Base-by-base conservation (phyloP, 2,888 invertebrate genomes). In the Erebia epiphron region DNA sequence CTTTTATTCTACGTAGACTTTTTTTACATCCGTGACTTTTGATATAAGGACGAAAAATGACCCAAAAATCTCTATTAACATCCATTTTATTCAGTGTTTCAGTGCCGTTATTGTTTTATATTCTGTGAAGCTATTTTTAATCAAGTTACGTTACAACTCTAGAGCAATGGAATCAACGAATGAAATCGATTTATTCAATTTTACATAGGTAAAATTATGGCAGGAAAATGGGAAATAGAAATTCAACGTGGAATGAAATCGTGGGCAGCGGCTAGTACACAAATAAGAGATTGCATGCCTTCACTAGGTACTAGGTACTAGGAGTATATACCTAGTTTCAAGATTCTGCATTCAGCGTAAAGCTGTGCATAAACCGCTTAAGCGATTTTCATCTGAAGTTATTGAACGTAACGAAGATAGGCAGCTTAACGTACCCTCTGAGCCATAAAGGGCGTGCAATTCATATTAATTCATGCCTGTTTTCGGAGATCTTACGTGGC, bases 361-460 rank as follows among this genome's bases (percentile, higher is more conserved):
- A 58, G 57, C 67, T 46, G 52, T 54, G 21, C 50, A 50, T 52
- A 62, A 49, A 62, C 54, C 54, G 52, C 54, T 54, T 64, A 64
- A 41, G 16, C 52, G 52, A 64, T 41, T 64, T 65, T 41, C 56
- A 65, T 65, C 65, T 41, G 54, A 65, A 13, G 43, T 43, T 65
- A 65, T 56, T 56, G 56, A 65, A 54, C 54, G 54, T 65, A 56
- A 65, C 65, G 43, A 56, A 65, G 56, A 41, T 16, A 35, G 64
- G 64, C 64, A 64, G 35, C 56, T 21, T 16, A 46, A 21, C 52
- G 18, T 54, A 21, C 56, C 35, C 18, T 41, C 54, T 65, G 16
- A 65, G 43, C 41, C 41, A 18, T n/a, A 56, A 54, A 56, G 65
- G 56, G 41, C 52, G 54, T 56, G 56, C 54, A 10, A 54, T 56